Percentiles rank a stretch among this genome's conserved stretches.
phyloP scores from a whole-genome alignment of 2,797 vertebrate genomes.

The Vireo griseus region DNA sequence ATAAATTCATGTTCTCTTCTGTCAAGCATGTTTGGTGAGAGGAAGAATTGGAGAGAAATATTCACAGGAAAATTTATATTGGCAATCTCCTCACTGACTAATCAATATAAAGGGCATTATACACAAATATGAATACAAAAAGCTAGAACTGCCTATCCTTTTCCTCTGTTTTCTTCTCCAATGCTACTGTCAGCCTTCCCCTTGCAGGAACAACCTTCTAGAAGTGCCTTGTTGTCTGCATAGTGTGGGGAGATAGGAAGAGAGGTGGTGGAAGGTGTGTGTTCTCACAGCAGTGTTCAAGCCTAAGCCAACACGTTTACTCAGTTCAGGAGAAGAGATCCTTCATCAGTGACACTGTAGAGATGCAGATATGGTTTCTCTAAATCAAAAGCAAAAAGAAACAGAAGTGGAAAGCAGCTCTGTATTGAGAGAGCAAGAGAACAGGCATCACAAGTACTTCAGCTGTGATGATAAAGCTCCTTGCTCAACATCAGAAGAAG shows the following conservation, averaged over 20 bases:
- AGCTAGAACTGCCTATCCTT: background rate
- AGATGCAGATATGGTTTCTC: background rate
- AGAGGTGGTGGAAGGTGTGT: background rate
- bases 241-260: background rate
- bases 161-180: background rate
- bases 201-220: background rate
- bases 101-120: background rate
- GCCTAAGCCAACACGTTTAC: background rate
- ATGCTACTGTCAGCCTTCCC: background rate
- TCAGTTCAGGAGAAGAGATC: background rate
- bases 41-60: background rate
- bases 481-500: background rate
- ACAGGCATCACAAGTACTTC: background rate
- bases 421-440: background rate
- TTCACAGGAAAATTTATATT: background rate
- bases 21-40: background rate
- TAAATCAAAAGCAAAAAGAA: background rate
- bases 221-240: background rate
- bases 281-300: background rate
- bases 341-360: background rate
- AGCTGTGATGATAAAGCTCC: background rate
- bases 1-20: background rate
- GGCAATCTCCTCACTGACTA: background rate
- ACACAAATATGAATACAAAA: background rate
- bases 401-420: background rate